Base-by-base conservation (phyloP, 2,113 vertebrate genomes). In the Oophaga pumilio region DNA sequence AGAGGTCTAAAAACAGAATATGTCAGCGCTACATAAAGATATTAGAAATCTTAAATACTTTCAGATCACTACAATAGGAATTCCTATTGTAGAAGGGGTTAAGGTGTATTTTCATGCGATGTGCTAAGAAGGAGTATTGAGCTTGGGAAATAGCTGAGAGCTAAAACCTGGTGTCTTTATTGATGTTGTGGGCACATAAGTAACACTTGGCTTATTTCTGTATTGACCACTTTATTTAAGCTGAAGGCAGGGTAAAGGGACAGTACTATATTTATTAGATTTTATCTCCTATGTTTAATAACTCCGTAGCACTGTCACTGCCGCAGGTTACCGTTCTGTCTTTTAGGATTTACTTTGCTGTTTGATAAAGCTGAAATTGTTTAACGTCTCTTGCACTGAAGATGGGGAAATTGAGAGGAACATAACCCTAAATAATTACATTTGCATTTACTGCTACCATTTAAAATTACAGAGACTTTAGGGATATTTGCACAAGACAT, bases 111-210 rank as follows among this genome's bases (percentile, higher is more conserved):
- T 43, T 73, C n/a, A 15, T 9, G 28, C 49, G 8, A 74, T 49
- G 71, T 43, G 13, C 49, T 74, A 8, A 50, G 26, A 79, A 79
- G 7, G 1, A 53, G 26, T 80, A 83, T 83, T 83, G 81, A 83
- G 50, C 64, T 18, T 53, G 43, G 52, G 18, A 69, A 83, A 53
- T 64, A 53, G 60, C 80, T 82, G 80, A 82, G 66, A 82, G 81
- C 77, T 69, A n/a, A 68, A 83, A 83, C 81, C 11, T 83, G 81
- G 81, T 43, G n/a, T 50, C 49, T 82, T 83, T 83, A 83, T 83
- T 69, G 81, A 64, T 9, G 62, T 66, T 68, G 8, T 52, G 81
- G 49, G 81, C 62, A 83, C 62, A 68, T 83, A 69, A 53, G 81
- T 69, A 83, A 53, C 62, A 68, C 43, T 83, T 14, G 71, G 43